These are phyloP conservation scores for Cephus sareptanus DNA, from an alignment of 2,888 invertebrate genomes.

Conservation along the genomic window DNA sequence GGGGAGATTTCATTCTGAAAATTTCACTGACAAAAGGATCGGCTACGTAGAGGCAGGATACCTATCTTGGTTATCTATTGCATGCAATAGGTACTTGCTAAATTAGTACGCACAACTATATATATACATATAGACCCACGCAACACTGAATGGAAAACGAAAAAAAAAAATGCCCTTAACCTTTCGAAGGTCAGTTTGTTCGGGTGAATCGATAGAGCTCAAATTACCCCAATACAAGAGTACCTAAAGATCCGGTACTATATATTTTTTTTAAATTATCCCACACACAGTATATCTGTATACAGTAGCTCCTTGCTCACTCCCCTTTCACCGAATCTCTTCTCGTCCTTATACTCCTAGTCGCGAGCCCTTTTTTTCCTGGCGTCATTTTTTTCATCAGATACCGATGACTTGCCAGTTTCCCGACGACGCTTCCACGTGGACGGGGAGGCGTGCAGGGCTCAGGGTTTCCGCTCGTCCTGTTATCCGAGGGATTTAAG, in stretches of 20 bases:
- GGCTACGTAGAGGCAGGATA: not conserved
- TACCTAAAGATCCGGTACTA: not conserved
- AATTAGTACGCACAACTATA: not conserved
- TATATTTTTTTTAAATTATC: not conserved
- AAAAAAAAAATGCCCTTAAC: not conserved
- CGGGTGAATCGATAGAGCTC: not conserved
- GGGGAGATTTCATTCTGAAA: not conserved
- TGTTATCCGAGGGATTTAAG: slow-evolving; percentile 56
- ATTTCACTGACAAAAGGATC: not conserved
- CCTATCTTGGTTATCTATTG: not conserved
- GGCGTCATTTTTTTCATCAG: slow-evolving; percentile 50
- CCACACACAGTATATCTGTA: not conserved
- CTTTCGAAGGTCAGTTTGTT: not conserved
- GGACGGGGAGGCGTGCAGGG: not conserved
- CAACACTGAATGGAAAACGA: not conserved
- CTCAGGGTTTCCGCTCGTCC: slow-evolving; percentile 34
- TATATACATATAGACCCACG: not conserved
- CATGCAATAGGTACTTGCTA: not conserved
- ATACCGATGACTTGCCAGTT: slow-evolving; percentile 47
- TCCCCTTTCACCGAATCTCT: not conserved
- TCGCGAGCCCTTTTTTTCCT: slow-evolving; percentile 19
- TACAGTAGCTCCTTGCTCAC: not conserved
- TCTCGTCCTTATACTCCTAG: not conserved
- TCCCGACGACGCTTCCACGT: slow-evolving; percentile 16
- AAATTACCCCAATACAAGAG: not conserved